Conservation (phyloP, 2,797 vertebrate species). For the Siniperca obscura region DNA sequence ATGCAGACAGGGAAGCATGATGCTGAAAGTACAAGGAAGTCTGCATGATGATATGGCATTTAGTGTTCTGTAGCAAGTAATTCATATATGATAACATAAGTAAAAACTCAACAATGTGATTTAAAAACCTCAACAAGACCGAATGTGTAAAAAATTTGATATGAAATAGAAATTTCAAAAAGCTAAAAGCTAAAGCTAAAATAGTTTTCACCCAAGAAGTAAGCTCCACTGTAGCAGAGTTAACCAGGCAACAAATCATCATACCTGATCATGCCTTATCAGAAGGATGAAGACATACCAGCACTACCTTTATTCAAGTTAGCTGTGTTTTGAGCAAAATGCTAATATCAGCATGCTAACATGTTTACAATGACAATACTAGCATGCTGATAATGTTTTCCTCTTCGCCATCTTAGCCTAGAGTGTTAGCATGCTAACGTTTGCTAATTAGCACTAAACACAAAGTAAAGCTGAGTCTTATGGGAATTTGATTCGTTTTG, state of each 20-base stretch:
- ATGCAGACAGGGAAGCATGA: conserved; percentile 2
- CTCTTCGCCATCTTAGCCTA: neutral
- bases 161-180: neutral
- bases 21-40: conserved; percentile 23
- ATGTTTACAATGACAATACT: neutral
- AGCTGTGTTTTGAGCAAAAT: neutral
- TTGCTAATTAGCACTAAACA: neutral
- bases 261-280: neutral
- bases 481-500: neutral
- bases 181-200: neutral
- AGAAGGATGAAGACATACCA: neutral
- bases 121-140: neutral
- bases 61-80: neutral
- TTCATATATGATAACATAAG: neutral
- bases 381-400: neutral
- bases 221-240: no score
- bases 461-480: neutral
- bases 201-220: no score
- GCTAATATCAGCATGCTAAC: no score
- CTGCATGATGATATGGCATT: neutral
- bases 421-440: neutral
- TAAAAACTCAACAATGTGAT: neutral
- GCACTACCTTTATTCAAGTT: neutral
- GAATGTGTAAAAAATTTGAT: neutral
- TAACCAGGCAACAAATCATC: neutral